Conservation (phyloP, 2,113 vertebrate species). For the Tragulus kanchil region DNA sequence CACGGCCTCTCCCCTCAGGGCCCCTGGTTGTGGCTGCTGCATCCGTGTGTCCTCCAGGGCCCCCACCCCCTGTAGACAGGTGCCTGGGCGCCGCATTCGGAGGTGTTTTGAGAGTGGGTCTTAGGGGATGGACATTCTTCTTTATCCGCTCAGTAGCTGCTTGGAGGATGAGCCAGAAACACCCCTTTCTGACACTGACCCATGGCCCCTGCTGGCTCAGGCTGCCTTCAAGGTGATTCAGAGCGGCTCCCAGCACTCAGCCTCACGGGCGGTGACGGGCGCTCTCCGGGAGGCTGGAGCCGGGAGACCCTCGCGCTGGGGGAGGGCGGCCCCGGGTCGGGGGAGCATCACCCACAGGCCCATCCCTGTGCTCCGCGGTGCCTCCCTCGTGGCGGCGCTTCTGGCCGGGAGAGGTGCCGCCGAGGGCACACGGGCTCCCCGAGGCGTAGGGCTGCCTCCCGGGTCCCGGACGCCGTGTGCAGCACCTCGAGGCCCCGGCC, state of each 20-base stretch:
- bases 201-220: background rate
- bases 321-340: no score
- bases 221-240: background rate
- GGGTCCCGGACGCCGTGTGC: no score
- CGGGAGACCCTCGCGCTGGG: no score
- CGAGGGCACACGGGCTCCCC: accelerated
- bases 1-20: background rate
- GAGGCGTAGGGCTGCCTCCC: background rate
- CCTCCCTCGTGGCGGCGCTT: background rate
- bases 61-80: background rate
- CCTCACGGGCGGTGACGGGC: accelerated
- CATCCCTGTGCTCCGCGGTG: background rate
- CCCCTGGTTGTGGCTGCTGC: background rate
- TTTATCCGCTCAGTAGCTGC: background rate
- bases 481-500: accelerated
- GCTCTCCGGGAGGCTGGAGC: background rate
- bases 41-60: background rate
- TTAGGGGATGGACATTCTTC: background rate
- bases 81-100: accelerated
- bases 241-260: no score
- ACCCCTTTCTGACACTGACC: no score
- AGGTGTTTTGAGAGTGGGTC: background rate
- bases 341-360: no score
- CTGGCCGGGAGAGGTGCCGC: background rate
- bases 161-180: background rate